A percentile compares a stretch with the other conserved stretches of the same genome.
Evolutionary conservation across 1,140 invertebrate genomes (phyloP).

Genomic region (Drosophila leontia): DNA sequence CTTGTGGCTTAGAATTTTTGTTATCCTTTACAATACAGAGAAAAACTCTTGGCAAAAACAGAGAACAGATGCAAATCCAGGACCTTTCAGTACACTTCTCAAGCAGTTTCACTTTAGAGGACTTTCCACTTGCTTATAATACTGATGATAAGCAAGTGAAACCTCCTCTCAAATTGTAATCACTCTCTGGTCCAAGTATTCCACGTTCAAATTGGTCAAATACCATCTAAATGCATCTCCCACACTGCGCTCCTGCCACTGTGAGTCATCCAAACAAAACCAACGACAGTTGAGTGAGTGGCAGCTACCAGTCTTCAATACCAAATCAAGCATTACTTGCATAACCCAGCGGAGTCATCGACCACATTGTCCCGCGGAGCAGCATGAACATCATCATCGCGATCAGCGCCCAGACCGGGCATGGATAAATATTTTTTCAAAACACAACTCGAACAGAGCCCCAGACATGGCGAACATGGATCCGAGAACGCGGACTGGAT

Average conservation of each 20-base stretch:
- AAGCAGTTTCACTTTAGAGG: too few relatives aligned
- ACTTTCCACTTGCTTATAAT: too few relatives aligned
- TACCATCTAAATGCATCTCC: conserved; percentile 24
- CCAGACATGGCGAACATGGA: conserved; percentile 43
- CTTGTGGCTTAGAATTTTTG: neutral
- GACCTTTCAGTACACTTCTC: neutral
- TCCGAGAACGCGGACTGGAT: conserved; percentile 40
- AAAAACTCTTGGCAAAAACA: neutral
- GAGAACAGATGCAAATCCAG: neutral
- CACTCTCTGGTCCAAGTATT: neutral
- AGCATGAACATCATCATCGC: conserved; percentile 51
- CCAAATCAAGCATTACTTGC: conserved; percentile 83
- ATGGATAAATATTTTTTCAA: conserved; percentile 80
- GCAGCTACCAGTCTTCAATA: conserved; percentile 82
- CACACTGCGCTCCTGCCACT: conserved; percentile 32
- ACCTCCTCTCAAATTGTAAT: neutral
- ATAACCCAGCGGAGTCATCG: conserved; percentile 75
- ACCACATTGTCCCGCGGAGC: conserved; percentile 51
- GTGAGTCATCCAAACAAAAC: conserved; percentile 66
- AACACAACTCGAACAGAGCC: conserved; percentile 47
- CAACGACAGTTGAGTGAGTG: conserved; percentile 57
- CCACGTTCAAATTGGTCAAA: neutral
- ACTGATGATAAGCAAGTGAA: neutral
- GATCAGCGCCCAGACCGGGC: conserved; percentile 37
- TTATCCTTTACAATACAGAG: neutral